Evolutionary conservation across 2,888 invertebrate species (phyloP), one percentile per base, ranked within the genome.

Genomic region (Drosophila paracracens): DNA sequence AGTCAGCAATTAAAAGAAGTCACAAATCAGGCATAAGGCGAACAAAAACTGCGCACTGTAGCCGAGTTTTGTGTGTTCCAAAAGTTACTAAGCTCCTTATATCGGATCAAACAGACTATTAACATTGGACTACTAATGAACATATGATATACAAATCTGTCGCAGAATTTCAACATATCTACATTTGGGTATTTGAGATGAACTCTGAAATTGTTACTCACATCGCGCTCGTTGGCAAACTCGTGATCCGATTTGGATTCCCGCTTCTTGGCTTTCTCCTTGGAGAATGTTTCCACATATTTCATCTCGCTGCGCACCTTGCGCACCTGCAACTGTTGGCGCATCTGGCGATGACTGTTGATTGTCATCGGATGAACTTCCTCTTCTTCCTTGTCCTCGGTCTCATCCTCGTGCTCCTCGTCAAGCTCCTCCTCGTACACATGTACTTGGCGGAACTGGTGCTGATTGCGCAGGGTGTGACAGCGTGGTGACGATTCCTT

Each of bases 271-370:
- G 71, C 51, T 10, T 77, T 61, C 2, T 88, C 81, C 65, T 85
- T 91, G 5, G 69, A 8, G 5, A 58, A 53, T 0, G 76, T 58
- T 21, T 92, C 91, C 16, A 88, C 83, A 63, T 92, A 92, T 57
- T 92, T 92, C 46, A 91, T 88, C 72, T 93, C 93, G 69, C 93
- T 93, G 77, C 91, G 93, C 4, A 92, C 92, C 76, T 91, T 92
- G 52, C 93, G 91, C 58, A 92, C 91, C 72, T 90, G 88, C 6
- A 84, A 67, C 5, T 74, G 59, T 67, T 91, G 91, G 18, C 88
- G 85, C 16, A 35, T 33, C 29, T 56, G 58, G 8, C 60, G 66
- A n/a, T 54, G 66, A 33, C 40, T 27, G 16, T 79, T 74, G 4
- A 54, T 50, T 21, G 65, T 58, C 13, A 51, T 11, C 1, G 35